These are phyloP conservation scores for Salpingus planirostris DNA, from an alignment of 2,888 invertebrate species.

Conservation along the genomic window DNA sequence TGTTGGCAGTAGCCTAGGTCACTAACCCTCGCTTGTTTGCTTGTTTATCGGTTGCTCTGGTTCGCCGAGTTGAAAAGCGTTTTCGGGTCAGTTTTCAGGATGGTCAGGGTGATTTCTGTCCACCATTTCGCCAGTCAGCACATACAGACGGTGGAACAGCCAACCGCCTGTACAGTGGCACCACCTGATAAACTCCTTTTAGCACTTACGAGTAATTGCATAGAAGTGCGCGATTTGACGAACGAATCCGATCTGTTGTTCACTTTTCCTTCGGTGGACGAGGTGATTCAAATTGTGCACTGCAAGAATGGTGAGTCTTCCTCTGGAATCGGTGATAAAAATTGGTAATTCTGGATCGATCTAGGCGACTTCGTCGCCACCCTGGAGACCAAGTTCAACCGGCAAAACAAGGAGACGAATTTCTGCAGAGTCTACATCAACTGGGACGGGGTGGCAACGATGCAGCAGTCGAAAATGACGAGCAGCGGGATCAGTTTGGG, in stretches of 20 bases:
- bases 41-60: no score
- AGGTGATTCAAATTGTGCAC: conserved; percentile 57
- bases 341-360: no score
- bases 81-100: conserved; percentile 29
- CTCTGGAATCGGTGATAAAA: neutral
- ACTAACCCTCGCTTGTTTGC: no score
- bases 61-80: no score
- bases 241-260: conserved; percentile 44
- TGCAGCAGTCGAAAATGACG: conserved; percentile 43
- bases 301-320: conserved; percentile 53
- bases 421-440: conserved; percentile 67
- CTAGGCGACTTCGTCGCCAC: conserved; percentile 57
- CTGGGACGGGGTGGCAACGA: conserved; percentile 52
- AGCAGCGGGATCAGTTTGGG: conserved; percentile 37
- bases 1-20: no score
- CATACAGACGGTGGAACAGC: conserved; percentile 55
- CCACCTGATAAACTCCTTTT: conserved; percentile 50
- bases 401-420: conserved; percentile 41
- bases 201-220: conserved; percentile 51
- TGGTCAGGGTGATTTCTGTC: conserved; percentile 62
- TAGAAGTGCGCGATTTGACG: conserved; percentile 50
- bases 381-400: conserved; percentile 50
- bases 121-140: conserved; percentile 60
- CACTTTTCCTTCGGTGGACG: conserved; percentile 64
- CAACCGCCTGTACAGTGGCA: conserved; percentile 55